Base-by-base conservation (phyloP, 2,888 invertebrate genomes). In the Pristionchus mayeri region DNA sequence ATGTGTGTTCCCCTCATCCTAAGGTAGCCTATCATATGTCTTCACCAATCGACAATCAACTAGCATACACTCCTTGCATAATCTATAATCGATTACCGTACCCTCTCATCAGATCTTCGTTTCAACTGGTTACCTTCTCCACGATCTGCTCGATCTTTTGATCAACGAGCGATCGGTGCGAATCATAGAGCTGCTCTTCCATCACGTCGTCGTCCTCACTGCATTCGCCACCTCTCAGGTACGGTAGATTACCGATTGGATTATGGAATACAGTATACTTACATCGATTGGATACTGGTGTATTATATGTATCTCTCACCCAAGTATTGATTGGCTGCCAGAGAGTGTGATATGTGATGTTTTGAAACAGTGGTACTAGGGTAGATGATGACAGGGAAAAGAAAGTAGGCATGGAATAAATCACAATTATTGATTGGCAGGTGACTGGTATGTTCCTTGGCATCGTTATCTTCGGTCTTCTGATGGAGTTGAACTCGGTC, bases 401-500 rank as follows among this genome's bases (percentile, higher is more conserved):
- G 11, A 27, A 24, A 30, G 11, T 60, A 60, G 27, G 11, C 13
- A 27, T 60, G 7, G 34, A 34, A 30, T 2, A 37, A 21, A 18
- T 18, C 2, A 9, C 4, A 63, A 63, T 63, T 7, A 7, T 60
- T 60, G 13, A 27, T 57, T n/a, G 24, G 21, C 27, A 78, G 52
- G 50, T 50, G 48, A 40, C 50, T 2, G 76, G 86, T 9, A 83
- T 86, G 52, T 92, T 89, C 86, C 88, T 92, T 0, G 92, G 91
- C 48, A 89, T 92, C 34, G 91, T 92, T 16, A 75, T 90, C 13
- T 91, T 91, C 78, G 92, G 92, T 40, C 87, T 92, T 54, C 89
- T 92, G 40, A 92, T 92, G 92, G 92, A 92, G 84, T 76, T 92
- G 48, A 92, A 92, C 87, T 90, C 90, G 71, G 89, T 92, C 78